Percentiles rank a stretch among this genome's conserved stretches.
phyloP scores from a whole-genome alignment of 2,888 invertebrate genomes.

The Spodoptera littoralis region DNA sequence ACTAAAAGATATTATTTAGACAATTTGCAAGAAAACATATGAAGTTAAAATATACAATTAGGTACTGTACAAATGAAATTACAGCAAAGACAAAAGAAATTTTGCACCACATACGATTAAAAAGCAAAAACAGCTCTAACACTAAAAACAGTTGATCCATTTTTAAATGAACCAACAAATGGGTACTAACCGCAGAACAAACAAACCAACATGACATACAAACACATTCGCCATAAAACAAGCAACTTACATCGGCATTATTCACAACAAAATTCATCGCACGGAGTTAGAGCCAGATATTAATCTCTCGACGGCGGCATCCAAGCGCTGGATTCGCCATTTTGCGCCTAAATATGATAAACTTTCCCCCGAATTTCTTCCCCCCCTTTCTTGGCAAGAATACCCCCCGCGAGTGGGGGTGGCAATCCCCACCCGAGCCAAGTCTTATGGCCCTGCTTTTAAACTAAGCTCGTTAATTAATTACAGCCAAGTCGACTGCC shows the following conservation, averaged over 20 bases:
- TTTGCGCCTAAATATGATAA: constrained; percentile 89
- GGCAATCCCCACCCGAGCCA: constrained; percentile 73
- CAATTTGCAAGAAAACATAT: too few relatives aligned
- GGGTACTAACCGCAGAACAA: constrained; percentile 27
- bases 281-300: constrained; percentile 87
- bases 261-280: constrained; percentile 85
- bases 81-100: too few relatives aligned
- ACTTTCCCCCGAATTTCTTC: constrained; percentile 89
- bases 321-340: constrained; percentile 88
- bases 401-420: constrained; percentile 67
- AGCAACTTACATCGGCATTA: constrained; percentile 81
- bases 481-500: constrained; percentile 87
- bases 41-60: too few relatives aligned
- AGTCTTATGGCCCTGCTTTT: constrained; percentile 89
- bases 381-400: constrained; percentile 76
- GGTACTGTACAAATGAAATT: too few relatives aligned
- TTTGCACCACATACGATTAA: too few relatives aligned
- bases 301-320: constrained; percentile 86
- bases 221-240: constrained; percentile 70
- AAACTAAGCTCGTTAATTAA: constrained; percentile 90
- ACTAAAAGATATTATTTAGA: too few relatives aligned
- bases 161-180: constrained; percentile 19
- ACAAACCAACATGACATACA: constrained; percentile 41
- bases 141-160: constrained; percentile 24
- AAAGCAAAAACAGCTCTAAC: neutral